Evolutionary conservation across 2,888 invertebrate species (phyloP), one percentile per base, ranked within the genome.

Genomic region (Crossocerus cetratus): DNA sequence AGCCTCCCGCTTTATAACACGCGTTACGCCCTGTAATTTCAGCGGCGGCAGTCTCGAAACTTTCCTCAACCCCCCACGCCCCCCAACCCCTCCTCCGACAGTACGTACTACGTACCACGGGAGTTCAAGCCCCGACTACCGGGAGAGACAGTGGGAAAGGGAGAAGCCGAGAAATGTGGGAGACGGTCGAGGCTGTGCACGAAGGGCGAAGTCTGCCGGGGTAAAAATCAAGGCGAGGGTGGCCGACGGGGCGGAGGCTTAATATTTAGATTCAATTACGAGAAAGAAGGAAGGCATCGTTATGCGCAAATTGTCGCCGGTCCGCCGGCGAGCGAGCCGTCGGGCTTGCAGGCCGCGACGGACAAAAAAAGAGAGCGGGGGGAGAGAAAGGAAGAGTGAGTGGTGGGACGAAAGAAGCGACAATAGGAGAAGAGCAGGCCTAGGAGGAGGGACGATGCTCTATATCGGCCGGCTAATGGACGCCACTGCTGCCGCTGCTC

Each of bases 251-350:
- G 63, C 65, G 69, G 79, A 23, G 65, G 16, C 77, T 87, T 87
- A 87, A 88, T 87, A 89, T 89, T 89, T 87, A 88, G 86, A 88
- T 87, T 88, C 88, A 87, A 87, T 88, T 88, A 88, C 84, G 83
- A 71, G 74, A 78, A 83, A 82, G 82, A 80, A 82, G 80, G 16
- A 81, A 82, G 80, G 79, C 80, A 81, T 85, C 85, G 86, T 86
- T 86, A 87, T 86, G 85, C 84, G 86, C 84, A 84, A 88, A 87
- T 86, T 86, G 82, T 84, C 85, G 82, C 81, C 72, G 76, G 74
- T 32, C 49, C 49, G 14, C 49, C 49, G 16, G 49, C 49, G 16
- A 49, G 11, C 32, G 32, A 8, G 32, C 16, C 11, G 49, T n/a
- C n/a, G 49, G 13, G 16, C 74, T 78, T 72, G 73, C 68, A 76